Conservation (phyloP, 2,888 invertebrate species). For the Volucella inanis region DNA sequence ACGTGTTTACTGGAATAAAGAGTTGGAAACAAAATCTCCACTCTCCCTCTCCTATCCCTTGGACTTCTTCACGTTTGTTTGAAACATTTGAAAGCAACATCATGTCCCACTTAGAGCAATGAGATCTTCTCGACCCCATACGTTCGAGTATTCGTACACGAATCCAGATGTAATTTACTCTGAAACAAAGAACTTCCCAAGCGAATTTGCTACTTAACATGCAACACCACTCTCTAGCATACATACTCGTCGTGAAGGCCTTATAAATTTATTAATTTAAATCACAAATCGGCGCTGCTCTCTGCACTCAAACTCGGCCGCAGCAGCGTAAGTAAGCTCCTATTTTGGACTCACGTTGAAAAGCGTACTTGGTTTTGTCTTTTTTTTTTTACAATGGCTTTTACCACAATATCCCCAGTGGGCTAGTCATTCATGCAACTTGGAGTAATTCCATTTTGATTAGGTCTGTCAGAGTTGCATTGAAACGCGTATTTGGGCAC, state of each 20-base stretch:
- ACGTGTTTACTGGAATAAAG: slow-evolving; percentile 50
- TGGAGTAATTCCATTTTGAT: slow-evolving; percentile 58
- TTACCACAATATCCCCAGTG: slow-evolving; percentile 37
- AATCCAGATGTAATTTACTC: slow-evolving; percentile 17
- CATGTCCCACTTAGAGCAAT: slow-evolving; percentile 47
- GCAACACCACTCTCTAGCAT: slow-evolving; percentile 41
- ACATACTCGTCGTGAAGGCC: slow-evolving; percentile 46
- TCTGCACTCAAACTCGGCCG: not conserved
- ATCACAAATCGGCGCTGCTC: slow-evolving; percentile 46
- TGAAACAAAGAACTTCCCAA: slow-evolving; percentile 44
- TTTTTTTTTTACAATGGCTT: slow-evolving; percentile 48
- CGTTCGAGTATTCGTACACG: no score
- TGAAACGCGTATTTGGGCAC: slow-evolving; percentile 70
- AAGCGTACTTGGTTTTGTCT: slow-evolving; percentile 42
- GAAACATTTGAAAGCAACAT: slow-evolving; percentile 35
- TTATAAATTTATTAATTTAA: slow-evolving; percentile 73
- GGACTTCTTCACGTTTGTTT: not conserved
- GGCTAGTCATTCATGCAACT: slow-evolving; percentile 61
- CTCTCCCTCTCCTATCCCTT: not conserved
- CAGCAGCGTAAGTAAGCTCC: slow-evolving; percentile 40
- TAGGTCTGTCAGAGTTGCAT: slow-evolving; percentile 51
- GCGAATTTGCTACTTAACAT: slow-evolving; percentile 52
- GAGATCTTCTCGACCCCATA: slow-evolving; percentile 20
- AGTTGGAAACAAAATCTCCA: not conserved
- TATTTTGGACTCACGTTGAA: slow-evolving; percentile 48